A percentile compares a stretch with the other conserved stretches of the same genome.
Evolutionary conservation across 2,888 invertebrate species (phyloP).

Genomic region (Xylocampa areola): DNA sequence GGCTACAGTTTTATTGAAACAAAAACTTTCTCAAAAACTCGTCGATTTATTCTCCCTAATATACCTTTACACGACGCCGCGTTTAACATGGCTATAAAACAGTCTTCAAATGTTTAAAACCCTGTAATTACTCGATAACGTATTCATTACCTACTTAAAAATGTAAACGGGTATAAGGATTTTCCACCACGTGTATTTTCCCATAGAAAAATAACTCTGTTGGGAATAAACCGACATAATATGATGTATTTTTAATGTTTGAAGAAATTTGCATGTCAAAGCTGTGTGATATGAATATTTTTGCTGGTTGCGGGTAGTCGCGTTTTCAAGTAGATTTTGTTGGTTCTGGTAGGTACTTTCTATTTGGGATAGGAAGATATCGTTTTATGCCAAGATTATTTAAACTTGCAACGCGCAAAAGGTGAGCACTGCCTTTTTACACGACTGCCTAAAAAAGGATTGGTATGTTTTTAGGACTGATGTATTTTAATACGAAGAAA

Average conservation of each 20-base stretch:
- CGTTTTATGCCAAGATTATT: not conserved
- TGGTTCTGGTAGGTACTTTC: slow-evolving; percentile 8
- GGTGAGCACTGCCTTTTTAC: no score
- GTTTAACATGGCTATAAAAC: slow-evolving; percentile 19
- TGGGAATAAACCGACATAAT: slow-evolving; percentile 47
- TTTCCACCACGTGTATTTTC: slow-evolving; percentile 56
- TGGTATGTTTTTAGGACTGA: no score
- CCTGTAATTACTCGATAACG: slow-evolving; percentile 51
- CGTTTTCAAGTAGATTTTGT: slow-evolving; percentile 34
- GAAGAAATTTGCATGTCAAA: slow-evolving; percentile 60
- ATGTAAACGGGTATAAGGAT: slow-evolving; percentile 51
- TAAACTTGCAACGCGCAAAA: not conserved
- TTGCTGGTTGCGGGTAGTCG: slow-evolving; percentile 34
- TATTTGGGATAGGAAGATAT: slow-evolving; percentile 4
- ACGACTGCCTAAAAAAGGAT: no score
- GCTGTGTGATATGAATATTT: slow-evolving; percentile 56
- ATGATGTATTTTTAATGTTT: slow-evolving; percentile 59
- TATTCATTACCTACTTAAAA: slow-evolving; percentile 58
- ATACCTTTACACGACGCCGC: not conserved
- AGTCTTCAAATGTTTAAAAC: slow-evolving; percentile 34
- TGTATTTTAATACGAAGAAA: no score
- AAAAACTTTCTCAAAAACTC: no score
- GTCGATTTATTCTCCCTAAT: not conserved
- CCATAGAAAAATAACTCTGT: slow-evolving; percentile 51
- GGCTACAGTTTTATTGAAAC: no score